These are phyloP conservation scores for Halcyon badia DNA, from an alignment of 2,797 vertebrate genomes.

Conservation along the genomic window DNA sequence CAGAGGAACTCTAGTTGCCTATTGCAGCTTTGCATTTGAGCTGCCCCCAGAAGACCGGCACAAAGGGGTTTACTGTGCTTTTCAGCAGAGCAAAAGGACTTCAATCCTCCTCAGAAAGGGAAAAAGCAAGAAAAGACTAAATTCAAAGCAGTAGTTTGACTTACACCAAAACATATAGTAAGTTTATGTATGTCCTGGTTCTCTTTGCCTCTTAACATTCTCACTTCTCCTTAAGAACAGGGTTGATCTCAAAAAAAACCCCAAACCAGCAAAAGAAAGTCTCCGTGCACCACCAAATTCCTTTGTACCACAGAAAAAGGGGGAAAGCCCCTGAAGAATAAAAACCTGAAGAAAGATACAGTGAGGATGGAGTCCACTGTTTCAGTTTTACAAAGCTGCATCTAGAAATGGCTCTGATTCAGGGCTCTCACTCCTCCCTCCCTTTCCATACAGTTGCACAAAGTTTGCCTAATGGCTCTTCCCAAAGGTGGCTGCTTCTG, in stretches of 20 bases:
- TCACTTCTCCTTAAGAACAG: not conserved
- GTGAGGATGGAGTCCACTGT: not conserved
- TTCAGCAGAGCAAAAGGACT: constrained; percentile 24
- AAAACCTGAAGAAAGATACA: not conserved
- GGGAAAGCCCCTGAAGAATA: not conserved
- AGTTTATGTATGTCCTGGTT: not conserved
- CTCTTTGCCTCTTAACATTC: not conserved
- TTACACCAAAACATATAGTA: not conserved
- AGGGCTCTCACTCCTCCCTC: not conserved
- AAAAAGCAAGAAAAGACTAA: not conserved
- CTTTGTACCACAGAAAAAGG: not conserved
- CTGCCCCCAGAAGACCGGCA: not conserved
- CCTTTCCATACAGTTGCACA: not conserved
- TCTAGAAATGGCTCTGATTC: not conserved
- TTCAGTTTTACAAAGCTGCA: not conserved
- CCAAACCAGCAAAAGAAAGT: not conserved
- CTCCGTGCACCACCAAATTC: not conserved
- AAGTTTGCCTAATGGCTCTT: rapidly evolving
- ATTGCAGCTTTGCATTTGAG: not conserved
- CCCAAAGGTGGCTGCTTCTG: not conserved
- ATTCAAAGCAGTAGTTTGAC: not conserved
- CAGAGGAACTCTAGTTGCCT: not conserved
- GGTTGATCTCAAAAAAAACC: not conserved
- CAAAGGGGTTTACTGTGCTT: constrained; percentile 16
- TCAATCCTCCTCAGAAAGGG: not conserved